Percentiles rank a stretch among this genome's conserved stretches.
These are phyloP conservation scores for Eumerus sabulonum DNA, from an alignment of 2,888 invertebrate species.

Conservation along the genomic window DNA sequence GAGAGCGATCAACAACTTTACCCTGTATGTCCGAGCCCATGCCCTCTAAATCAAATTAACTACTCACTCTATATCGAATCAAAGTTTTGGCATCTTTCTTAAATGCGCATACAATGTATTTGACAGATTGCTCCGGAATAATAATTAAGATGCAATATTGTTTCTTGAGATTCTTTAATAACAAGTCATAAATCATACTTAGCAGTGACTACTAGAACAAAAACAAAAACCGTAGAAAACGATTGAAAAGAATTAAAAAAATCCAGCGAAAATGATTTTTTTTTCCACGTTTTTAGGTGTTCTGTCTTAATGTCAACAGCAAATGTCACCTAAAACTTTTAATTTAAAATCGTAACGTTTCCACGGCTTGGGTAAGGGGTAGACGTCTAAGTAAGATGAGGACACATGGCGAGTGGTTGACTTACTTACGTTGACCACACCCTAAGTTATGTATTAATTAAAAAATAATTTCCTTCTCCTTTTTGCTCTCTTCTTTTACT, in stretches of 20 bases:
- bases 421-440: conserved; percentile 56
- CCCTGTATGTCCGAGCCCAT: too few species aligned
- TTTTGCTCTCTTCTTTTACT: conserved; percentile 7
- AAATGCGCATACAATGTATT: conserved; percentile 24
- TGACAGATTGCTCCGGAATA: conserved; percentile 56
- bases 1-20: too few species aligned
- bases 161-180: conserved; percentile 31
- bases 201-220: conserved; percentile 29
- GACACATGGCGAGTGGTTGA: conserved; percentile 36
- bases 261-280: conserved; percentile 1
- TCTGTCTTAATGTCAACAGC: conserved; percentile 51
- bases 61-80: too few species aligned
- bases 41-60: too few species aligned
- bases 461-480: conserved; percentile 54
- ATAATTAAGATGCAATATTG: conserved; percentile 36
- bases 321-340: conserved; percentile 67
- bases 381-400: conserved; percentile 20
- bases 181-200: conserved; percentile 62
- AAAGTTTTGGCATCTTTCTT: too few species aligned
- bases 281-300: not conserved
- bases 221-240: conserved; percentile 30
- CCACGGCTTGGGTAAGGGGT: conserved; percentile 11
- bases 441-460: conserved; percentile 60
- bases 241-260: conserved; percentile 25
- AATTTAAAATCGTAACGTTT: conserved; percentile 56